phyloP scores from a whole-genome alignment of 1,140 invertebrate species.

The Drosophila mauritiana region DNA sequence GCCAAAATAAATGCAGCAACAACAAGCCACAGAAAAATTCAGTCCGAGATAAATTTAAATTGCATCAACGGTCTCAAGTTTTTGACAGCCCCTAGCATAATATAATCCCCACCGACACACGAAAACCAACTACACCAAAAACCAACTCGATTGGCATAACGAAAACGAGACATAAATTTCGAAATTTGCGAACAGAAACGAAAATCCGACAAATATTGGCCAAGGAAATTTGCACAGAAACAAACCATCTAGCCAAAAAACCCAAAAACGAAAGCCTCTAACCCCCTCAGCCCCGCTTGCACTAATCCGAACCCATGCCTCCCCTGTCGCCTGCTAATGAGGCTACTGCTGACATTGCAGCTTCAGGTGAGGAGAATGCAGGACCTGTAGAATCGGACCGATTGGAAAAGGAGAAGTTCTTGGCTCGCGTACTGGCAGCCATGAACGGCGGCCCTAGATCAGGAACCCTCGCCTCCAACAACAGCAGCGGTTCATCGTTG shows the following conservation, averaged over 20 bases:
- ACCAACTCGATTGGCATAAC: constrained; percentile 35
- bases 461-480: constrained; percentile 43
- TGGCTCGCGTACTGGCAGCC: constrained; percentile 70
- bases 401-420: constrained; percentile 63
- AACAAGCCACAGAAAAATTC: constrained; percentile 36
- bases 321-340: constrained; percentile 68
- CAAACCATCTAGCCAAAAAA: constrained; percentile 17
- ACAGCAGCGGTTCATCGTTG: constrained; percentile 63
- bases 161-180: constrained; percentile 47
- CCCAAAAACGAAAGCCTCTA: constrained; percentile 4
- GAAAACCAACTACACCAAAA: constrained; percentile 22
- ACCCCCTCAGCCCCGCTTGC: constrained; percentile 31
- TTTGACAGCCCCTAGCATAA: constrained; percentile 61
- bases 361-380: constrained; percentile 20
- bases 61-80: constrained; percentile 70
- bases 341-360: constrained; percentile 72
- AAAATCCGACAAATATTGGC: constrained; percentile 45
- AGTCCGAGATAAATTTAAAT: constrained; percentile 71
- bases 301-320: constrained; percentile 53
- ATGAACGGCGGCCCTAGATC: constrained; percentile 65
- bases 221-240: constrained; percentile 34
- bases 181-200: constrained; percentile 35
- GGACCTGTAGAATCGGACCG: constrained; percentile 42
- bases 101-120: constrained; percentile 11
- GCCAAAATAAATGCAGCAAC: constrained; percentile 62